Evolutionary conservation across 1,140 invertebrate genomes (phyloP).

Genomic region (Zelostemma sp.): DNA sequence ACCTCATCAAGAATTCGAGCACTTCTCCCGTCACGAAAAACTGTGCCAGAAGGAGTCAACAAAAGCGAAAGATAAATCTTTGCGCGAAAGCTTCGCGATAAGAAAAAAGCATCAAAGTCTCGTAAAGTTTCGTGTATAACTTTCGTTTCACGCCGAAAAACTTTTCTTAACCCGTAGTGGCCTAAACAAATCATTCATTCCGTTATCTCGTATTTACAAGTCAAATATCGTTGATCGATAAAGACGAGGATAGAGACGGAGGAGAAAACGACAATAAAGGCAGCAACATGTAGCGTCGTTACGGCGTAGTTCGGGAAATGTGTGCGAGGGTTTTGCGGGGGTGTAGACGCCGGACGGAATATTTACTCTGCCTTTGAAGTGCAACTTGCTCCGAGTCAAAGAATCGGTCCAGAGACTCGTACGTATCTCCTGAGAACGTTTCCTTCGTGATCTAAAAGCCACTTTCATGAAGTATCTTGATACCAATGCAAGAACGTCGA

Average conservation of each 20-base stretch:
- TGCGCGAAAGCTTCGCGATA: too few species aligned
- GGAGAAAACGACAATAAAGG: constrained; percentile 10
- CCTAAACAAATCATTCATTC: constrained; percentile 26
- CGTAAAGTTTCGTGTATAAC: too few species aligned
- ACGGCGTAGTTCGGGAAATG: constrained; percentile 18
- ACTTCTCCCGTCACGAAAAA: constrained; percentile 11
- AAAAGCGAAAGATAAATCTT: too few species aligned
- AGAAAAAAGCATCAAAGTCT: too few species aligned
- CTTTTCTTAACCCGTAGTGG: constrained; percentile 17
- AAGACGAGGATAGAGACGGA: constrained; percentile 29
- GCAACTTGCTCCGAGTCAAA: constrained; percentile 40
- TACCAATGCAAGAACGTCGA: constrained; percentile 27
- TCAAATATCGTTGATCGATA: constrained; percentile 42
- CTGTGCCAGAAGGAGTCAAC: too few species aligned
- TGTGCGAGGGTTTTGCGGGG: too few species aligned
- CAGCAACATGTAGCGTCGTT: constrained; percentile 27
- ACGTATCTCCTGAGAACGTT: constrained; percentile 29
- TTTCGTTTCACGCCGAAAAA: constrained; percentile 8
- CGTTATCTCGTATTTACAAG: constrained; percentile 42
- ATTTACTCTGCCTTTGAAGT: constrained; percentile 46
- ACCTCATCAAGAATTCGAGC: neutral
- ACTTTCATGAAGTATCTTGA: constrained; percentile 34
- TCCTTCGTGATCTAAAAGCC: constrained; percentile 37
- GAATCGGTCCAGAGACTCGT: constrained; percentile 33
- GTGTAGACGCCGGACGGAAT: too few species aligned